Base-by-base conservation (phyloP, 2,113 vertebrate genomes). In the Thomomys bottae region DNA sequence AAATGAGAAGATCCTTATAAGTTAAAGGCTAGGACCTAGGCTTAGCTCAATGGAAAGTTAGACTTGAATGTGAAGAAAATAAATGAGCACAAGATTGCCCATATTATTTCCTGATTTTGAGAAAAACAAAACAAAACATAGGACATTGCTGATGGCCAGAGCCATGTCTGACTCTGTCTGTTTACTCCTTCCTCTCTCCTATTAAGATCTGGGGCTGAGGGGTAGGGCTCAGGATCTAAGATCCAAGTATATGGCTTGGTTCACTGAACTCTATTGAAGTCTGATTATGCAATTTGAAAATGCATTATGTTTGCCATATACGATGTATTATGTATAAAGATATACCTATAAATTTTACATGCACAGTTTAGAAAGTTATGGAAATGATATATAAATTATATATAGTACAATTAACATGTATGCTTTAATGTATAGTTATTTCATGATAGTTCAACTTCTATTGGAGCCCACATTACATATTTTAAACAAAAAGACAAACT, bases 1-100 rank as follows among this genome's bases (percentile, higher is more conserved):
- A 91, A 89, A 73, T 87, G 54, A 67, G 76, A 87, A 84, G 32
- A 38, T 73, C 36, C 42, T 87, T 92, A 87, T 89, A 54, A 54
- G 34, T 42, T 4, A 32, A 75, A 30, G 88, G 49, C 28, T 5
- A 86, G 14, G 70, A 21, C 28, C 49, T 86, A 4, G 5, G 8
- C 1, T 86, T 83, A 80, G 18, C 76, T 32, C 24, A 28, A 24
- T 71, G 66, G 61, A 72, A 32, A 28, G 32, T 23, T 68, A 64
- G 3, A 91, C 28, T 64, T 38, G 49, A 54, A 42, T 28, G 87
- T 20, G 42, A 59, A 83, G 34, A 40, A 2, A 57, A 68, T 70
- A 66, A 59, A 54, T 14, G 20, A 71, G 21, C 14, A 64, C 8
- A 8, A 28, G 30, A 32, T 66, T 78, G 20, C 45, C 49, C 49